Evolutionary conservation across 23 tunicate genomes (phyloP).

Genomic region (Trididemnum miniatum): DNA sequence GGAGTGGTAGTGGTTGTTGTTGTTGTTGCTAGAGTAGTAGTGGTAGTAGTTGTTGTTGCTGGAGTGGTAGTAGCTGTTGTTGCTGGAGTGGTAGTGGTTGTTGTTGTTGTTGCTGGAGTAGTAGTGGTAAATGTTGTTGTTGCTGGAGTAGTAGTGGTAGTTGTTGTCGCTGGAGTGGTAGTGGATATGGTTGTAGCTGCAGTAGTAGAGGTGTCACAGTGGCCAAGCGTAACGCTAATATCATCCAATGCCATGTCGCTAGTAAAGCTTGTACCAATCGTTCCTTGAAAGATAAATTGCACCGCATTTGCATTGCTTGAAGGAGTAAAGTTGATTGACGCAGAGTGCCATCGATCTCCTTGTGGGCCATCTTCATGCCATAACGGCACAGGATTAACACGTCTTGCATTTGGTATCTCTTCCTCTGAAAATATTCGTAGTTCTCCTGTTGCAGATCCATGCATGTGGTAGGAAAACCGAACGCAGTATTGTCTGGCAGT

Average conservation of each 20-base stretch:
- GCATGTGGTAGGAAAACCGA: slow-evolving; percentile 76
- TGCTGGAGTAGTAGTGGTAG: slow-evolving; percentile 39
- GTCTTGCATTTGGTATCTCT: slow-evolving; percentile 18
- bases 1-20: slow-evolving; percentile 55
- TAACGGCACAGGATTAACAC: not conserved
- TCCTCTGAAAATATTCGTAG: slow-evolving; percentile 53
- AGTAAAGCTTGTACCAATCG: slow-evolving; percentile 83
- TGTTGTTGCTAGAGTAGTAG: slow-evolving; percentile 42
- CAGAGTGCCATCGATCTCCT: slow-evolving; percentile 65
- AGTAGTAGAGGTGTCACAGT: slow-evolving; percentile 37
- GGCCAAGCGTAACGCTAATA: slow-evolving; percentile 47
- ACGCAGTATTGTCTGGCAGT: slow-evolving; percentile 66
- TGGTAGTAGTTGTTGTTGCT: slow-evolving; percentile 36
- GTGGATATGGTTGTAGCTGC: slow-evolving; percentile 40
- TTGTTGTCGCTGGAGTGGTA: slow-evolving; percentile 36
- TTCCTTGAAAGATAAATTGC: slow-evolving; percentile 61
- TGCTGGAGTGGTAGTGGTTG: slow-evolving; percentile 50
- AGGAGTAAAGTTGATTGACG: slow-evolving; percentile 35
- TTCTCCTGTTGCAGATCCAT: slow-evolving; percentile 83
- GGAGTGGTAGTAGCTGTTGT: slow-evolving; percentile 39
- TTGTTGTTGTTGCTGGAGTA: slow-evolving; percentile 39
- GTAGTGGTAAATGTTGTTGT: slow-evolving; percentile 45
- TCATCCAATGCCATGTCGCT: slow-evolving; percentile 93
- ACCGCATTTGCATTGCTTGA: slow-evolving; percentile 29
- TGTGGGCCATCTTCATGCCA: slow-evolving; percentile 64